These are phyloP conservation scores for Lysandra coridon DNA, from an alignment of 2,888 invertebrate species.

Conservation along the genomic window DNA sequence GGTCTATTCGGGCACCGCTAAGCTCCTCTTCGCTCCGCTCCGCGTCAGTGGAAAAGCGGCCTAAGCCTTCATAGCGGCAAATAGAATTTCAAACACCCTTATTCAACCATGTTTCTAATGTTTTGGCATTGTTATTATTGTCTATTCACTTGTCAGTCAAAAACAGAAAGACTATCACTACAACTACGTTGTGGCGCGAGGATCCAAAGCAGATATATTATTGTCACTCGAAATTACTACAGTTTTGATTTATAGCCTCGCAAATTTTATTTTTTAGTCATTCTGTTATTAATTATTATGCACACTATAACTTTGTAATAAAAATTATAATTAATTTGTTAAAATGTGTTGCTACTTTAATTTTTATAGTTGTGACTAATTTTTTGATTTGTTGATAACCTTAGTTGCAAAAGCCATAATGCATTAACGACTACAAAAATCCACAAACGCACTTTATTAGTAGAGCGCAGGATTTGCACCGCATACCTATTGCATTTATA, in stretches of 20 bases:
- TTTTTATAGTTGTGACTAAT: slow-evolving; percentile 37
- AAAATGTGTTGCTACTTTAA: neutral
- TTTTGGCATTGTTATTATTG: too few species aligned
- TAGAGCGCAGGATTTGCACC: neutral
- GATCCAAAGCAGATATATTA: too few species aligned
- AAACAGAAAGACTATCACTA: too few species aligned
- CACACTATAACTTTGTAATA: neutral
- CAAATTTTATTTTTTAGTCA: neutral
- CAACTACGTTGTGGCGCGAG: too few species aligned
- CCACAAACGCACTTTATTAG: neutral
- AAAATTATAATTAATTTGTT: neutral
- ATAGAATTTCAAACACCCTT: too few species aligned
- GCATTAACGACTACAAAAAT: neutral
- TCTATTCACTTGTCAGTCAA: too few species aligned
- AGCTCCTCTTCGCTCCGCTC: too few species aligned
- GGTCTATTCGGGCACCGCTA: too few species aligned
- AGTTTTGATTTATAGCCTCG: neutral
- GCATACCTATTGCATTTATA: neutral
- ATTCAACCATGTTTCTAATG: too few species aligned
- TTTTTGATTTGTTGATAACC: neutral
- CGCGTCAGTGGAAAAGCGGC: too few species aligned
- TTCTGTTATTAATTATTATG: neutral
- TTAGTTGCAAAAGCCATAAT: neutral
- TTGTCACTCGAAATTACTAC: too few species aligned
- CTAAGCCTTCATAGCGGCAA: too few species aligned